These are phyloP conservation scores for Ammospiza nelsoni DNA, from an alignment of 2,113 vertebrate species.

Conservation along the genomic window DNA sequence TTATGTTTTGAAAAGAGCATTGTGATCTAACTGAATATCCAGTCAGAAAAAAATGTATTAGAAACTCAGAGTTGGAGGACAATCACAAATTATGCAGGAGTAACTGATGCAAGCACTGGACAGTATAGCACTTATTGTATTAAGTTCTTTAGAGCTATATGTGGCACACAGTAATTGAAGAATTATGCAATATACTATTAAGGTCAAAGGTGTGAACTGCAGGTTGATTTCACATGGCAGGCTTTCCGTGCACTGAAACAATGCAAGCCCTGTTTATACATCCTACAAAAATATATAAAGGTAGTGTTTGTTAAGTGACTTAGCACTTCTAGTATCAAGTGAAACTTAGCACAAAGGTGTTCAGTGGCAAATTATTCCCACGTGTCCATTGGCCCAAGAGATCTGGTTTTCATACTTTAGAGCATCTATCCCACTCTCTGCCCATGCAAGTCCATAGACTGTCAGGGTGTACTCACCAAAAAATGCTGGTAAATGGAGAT, in stretches of 20 bases:
- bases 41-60: neutral
- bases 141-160: neutral
- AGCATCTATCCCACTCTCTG: neutral
- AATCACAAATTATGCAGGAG: neutral
- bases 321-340: neutral
- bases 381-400: neutral
- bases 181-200: neutral
- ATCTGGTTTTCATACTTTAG: neutral
- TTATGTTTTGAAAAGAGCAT: neutral
- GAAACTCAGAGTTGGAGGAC: neutral
- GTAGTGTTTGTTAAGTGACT: neutral
- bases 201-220: neutral
- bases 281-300: neutral
- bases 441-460: accelerated
- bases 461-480: neutral
- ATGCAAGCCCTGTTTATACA: neutral
- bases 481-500: neutral
- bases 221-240: neutral
- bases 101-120: neutral
- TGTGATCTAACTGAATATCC: neutral
- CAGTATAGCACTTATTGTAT: neutral
- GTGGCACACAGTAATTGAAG: neutral
- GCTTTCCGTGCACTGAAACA: constrained; percentile 6
- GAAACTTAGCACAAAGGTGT: neutral
- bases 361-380: neutral